phyloP scores from a whole-genome alignment of 2,888 invertebrate species.

The Megamerina dolium region DNA sequence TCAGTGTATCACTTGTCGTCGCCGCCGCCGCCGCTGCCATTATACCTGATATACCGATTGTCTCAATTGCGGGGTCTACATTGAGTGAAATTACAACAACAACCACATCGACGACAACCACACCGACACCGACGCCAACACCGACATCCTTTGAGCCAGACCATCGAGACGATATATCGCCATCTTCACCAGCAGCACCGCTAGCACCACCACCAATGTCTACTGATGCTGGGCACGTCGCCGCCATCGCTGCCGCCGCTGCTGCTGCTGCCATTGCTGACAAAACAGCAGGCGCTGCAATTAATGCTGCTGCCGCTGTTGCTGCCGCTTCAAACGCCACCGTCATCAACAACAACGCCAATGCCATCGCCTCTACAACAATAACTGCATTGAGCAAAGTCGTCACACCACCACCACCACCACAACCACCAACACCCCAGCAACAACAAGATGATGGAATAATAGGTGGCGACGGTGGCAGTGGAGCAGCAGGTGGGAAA shows the following conservation, averaged over 20 bases:
- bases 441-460: too few relatives aligned
- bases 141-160: conserved; percentile 11
- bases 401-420: conserved; percentile 11
- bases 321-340: conserved; percentile 17
- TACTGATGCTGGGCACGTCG: conserved; percentile 19
- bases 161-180: conserved; percentile 9
- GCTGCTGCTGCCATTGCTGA: conserved; percentile 17
- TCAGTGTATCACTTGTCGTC: conserved; percentile 14
- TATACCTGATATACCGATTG: conserved; percentile 40
- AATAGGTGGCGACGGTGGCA: too few relatives aligned
- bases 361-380: conserved; percentile 10
- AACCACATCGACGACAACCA: conserved; percentile 42
- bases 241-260: conserved; percentile 13
- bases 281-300: conserved; percentile 16
- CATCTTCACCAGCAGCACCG: conserved; percentile 7
- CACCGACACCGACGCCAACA: conserved; percentile 31
- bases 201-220: conserved; percentile 14
- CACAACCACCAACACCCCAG: neutral
- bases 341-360: conserved; percentile 7
- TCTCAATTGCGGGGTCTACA: conserved; percentile 40
- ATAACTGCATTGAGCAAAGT: conserved; percentile 16
- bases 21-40: conserved; percentile 25
- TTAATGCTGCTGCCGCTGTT: conserved; percentile 17
- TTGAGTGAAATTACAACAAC: conserved; percentile 41
- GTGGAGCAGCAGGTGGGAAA: conserved; percentile 5